Base-by-base conservation (phyloP, 2,888 invertebrate genomes). In the Lasioglossum marginatum region DNA sequence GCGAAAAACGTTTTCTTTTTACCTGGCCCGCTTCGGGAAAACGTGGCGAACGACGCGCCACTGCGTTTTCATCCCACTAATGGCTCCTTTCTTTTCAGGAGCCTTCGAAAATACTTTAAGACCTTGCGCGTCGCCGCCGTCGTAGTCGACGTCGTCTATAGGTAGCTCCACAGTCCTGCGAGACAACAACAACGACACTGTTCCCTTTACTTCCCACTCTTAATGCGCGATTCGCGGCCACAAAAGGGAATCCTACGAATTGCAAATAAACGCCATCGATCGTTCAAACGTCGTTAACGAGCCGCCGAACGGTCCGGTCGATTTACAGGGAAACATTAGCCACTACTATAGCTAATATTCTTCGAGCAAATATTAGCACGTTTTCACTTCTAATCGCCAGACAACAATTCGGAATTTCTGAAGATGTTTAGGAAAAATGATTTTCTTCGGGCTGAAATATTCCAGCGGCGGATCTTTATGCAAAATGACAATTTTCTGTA, bases 1-100 rank as follows among this genome's bases (percentile, higher is more conserved):
- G 86, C 79, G 87, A 89, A 86, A 89, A 89, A 78, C 87, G 82
- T 89, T 86, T 87, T 83, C 87, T 77, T 84, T 86, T 87, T 89
- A 89, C 89, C 89, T 89, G 89, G 76, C 37, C 60, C 16, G 45
- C 66, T 88, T 87, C 83, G 81, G 6, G 72, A 83, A 83, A 89
- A 87, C 82, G 66, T 79, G 83, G 82, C 87, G 81, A 89, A 82
- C 82, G 82, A 82, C 83, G 83, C 77, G 71, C 85, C 83, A 66
- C 81, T 75, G 83, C 83, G 72, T 89, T 87, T 87, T 86, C 82
- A 82, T 82, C 73, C 79, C 82, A 72, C 88, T 88, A 87, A 88
- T 81, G 82, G 81, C 85, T 83, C 82, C 81, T 78, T 87, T 89
- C 83, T 83, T 87, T 89, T 66, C 78, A 27, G 66, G 23, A 73